A percentile compares a stretch with the other conserved stretches of the same genome.
Evolutionary conservation across 2,888 invertebrate genomes (phyloP).

Genomic region (Baccha elongata): DNA sequence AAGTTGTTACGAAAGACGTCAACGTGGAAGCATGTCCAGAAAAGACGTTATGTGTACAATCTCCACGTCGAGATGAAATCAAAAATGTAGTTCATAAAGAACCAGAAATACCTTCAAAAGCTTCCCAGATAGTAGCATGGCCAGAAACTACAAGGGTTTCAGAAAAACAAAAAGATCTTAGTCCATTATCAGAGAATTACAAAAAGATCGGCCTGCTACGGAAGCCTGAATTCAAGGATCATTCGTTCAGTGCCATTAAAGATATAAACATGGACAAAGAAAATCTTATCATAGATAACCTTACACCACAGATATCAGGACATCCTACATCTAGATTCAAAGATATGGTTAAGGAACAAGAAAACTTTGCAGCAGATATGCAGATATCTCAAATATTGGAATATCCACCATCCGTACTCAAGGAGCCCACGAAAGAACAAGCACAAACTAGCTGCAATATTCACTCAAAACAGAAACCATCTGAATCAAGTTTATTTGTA

Average conservation of each 20-base stretch:
- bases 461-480: neutral
- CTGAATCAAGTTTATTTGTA: neutral
- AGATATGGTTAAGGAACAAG: constrained; percentile 65
- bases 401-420: neutral
- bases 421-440: neutral
- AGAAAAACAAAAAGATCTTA: constrained; percentile 10
- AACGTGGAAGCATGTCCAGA: constrained; percentile 7
- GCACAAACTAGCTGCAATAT: neutral
- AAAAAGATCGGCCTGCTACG: constrained; percentile 77
- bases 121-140: neutral
- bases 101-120: neutral
- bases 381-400: constrained; percentile 41
- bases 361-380: constrained; percentile 74
- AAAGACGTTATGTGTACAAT: neutral
- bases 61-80: neutral
- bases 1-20: neutral
- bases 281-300: constrained; percentile 74
- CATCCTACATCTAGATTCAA: neutral
- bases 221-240: constrained; percentile 75
- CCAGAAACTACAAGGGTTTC: neutral
- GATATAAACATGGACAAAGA: constrained; percentile 76
- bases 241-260: constrained; percentile 75
- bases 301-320: constrained; percentile 60
- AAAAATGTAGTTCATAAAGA: neutral
- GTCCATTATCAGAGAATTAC: constrained; percentile 72